Conservation (phyloP, 2,888 invertebrate genomes). For the Acrobasis suavella region DNA sequence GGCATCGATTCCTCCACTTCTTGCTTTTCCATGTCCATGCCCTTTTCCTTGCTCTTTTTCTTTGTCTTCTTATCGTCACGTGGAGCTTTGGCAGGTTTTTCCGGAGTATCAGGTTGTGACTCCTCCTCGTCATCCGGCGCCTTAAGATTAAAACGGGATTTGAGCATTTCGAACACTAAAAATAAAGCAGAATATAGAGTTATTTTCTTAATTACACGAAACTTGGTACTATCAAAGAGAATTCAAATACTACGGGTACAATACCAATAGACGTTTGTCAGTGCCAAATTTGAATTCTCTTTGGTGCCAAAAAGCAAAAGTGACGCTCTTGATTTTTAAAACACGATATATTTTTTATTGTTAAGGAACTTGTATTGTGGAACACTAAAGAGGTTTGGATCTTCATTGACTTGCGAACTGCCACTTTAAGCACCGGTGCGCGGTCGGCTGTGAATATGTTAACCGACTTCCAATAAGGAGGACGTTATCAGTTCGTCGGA, state of each 20-base stretch:
- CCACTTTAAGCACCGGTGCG: too few relatives aligned
- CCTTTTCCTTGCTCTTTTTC: too few relatives aligned
- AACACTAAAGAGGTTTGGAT: too few relatives aligned
- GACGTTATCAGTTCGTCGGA: too few relatives aligned
- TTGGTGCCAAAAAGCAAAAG: background rate
- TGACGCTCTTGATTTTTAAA: background rate
- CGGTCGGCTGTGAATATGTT: too few relatives aligned
- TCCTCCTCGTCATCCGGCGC: conserved; percentile 28
- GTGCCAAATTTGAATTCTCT: too few relatives aligned
- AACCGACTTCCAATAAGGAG: too few relatives aligned
- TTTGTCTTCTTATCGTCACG: background rate
- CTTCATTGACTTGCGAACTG: too few relatives aligned
- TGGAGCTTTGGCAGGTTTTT: background rate
- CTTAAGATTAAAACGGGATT: conserved; percentile 55
- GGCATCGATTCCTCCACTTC: background rate
- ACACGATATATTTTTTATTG: background rate
- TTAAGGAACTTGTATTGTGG: background rate
- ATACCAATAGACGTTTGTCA: background rate
- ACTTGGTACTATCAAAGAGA: too few relatives aligned
- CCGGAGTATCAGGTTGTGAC: background rate
- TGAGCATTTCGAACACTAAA: conserved; percentile 46
- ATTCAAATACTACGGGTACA: too few relatives aligned
- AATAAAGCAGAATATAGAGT: too few relatives aligned
- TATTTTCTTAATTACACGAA: too few relatives aligned
- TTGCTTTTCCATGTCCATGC: background rate